Percentiles rank a stretch among this genome's conserved stretches.
phyloP scores from a whole-genome alignment of 2,797 vertebrate genomes.

The Anguilla megastoma region DNA sequence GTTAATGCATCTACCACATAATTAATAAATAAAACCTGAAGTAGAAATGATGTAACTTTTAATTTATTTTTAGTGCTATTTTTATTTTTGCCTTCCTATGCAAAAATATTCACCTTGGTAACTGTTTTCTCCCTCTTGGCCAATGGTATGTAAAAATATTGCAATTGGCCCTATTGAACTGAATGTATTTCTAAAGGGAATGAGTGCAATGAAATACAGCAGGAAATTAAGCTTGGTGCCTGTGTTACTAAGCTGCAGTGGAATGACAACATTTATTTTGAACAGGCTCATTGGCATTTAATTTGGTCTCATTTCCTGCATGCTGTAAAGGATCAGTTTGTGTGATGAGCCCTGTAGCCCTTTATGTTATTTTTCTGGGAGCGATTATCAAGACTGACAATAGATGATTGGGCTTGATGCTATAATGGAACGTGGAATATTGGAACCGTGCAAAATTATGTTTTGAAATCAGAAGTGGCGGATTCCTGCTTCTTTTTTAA shows the following conservation, averaged over 20 bases:
- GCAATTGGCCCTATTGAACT: not conserved
- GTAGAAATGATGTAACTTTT: not conserved
- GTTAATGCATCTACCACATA: not conserved
- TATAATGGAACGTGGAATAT: conserved; percentile 20
- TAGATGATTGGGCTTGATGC: conserved; percentile 26
- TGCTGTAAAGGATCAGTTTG: not conserved
- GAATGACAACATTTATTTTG: conserved; percentile 5
- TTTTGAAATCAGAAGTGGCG: not conserved
- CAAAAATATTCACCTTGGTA: not conserved
- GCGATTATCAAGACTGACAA: conserved; percentile 33
- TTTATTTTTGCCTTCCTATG: not conserved
- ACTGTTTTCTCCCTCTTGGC: not conserved
- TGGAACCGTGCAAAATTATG: conserved; percentile 22
- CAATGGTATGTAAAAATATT: not conserved
- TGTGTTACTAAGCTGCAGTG: not conserved
- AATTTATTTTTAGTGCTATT: not conserved
- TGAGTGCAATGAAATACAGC: not conserved
- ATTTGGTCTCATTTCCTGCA: conserved; percentile 27
- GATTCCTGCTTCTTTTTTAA: not conserved
- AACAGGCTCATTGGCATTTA: not conserved
- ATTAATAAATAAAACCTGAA: not conserved
- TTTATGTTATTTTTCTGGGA: conserved; percentile 23
- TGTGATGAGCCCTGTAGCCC: conserved; percentile 30
- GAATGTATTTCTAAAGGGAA: not conserved
- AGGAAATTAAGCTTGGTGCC: not conserved